Base-by-base conservation (phyloP, 1,140 invertebrate genomes). In the Schlechtendalia chinensis region DNA sequence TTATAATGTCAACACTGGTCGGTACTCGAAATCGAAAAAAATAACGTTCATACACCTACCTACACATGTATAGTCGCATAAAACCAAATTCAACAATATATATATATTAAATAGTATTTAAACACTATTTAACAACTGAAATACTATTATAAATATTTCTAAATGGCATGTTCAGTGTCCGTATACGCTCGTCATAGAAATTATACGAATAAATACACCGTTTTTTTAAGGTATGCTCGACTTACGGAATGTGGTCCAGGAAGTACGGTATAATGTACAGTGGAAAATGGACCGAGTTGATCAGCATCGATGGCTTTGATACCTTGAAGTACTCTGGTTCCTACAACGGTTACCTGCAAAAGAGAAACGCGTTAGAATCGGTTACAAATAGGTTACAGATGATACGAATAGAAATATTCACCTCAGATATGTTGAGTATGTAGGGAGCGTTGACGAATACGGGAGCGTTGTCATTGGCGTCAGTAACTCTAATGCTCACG, bases 401-500 rank as follows among this genome's bases (percentile, higher is more conserved):
- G 27, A 22, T 29, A 45, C 17, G 11, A 58, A 32, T 74, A 0
- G 16, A 22, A 17, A 16, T 17, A 79, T 81, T 86, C 85, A 90
- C 89, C 89, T 96, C 95, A 0, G 93, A 94, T 79, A 96, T 91
- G 83, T 94, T 93, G 69, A 95, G 87, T 17, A 90, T 88, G 84
- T 94, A 96, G 10, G 94, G 94, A 8, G 92, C 91, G 81, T 93
- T 93, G 47, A 91, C 87, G 87, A 95, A 96, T 83, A 90, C 87
- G 0, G 94, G 94, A 10, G 93, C 91, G 87, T 96, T 96, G 86
- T 97, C 95, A 85, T 97, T 97, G 24, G 93, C 94, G 87, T 97
- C 95, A 29, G 91, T 94, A n/a, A 96, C 94, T 82, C 94, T 88
- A 63, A 97, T 93, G 84, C 94, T 94, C 29, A 96, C 92, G 14